Evolutionary conservation across 2,113 vertebrate genomes (phyloP), one percentile per base, ranked within the genome.

Genomic region (Gallinago media): DNA sequence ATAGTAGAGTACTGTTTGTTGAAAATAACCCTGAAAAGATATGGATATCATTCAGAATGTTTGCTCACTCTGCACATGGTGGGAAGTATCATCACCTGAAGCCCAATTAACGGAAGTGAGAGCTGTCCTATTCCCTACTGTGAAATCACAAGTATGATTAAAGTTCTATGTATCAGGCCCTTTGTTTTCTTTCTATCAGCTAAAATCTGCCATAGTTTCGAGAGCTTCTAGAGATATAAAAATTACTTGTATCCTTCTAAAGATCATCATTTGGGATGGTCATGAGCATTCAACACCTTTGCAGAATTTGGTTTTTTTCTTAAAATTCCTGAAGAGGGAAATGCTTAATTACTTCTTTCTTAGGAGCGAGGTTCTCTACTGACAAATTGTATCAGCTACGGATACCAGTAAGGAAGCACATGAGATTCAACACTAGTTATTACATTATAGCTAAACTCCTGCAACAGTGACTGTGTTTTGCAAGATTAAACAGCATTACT

Each of bases 1-100:
- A 4, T 99, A 99, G 92, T 99, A 99, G 97, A 99, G 98, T 49
- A 99, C 98, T 1, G 98, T 98, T 89, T 97, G 20, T 36, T 63
- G 76, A 94, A 98, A 98, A 83, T 98, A 98, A 85, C 98, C 98
- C 98, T 98, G 96, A 40, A 89, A 95, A 55, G 40, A 70, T 10
- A 95, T 1, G 6, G 61, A 73, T 17, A 52, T 25, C 0, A 17
- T 49, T 79, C 47, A 94, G 54, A 86, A 84, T 22, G 34, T 58
- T 90, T 58, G 29, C 56, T 78, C 2, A n/a, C n/a, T 6, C n/a
- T 75, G 36, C 34, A 34, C 20, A 21, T 17, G 25, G 54, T 40
- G 15, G 25, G 40, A 90, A 76, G 12, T 19, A 38, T 9, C 42
- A 85, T 34, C 15, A 63, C 25, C 13, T 67, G 58, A 84, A 92